phyloP scores from a whole-genome alignment of 2,888 invertebrate species.

The Barypeithes pellucidus region DNA sequence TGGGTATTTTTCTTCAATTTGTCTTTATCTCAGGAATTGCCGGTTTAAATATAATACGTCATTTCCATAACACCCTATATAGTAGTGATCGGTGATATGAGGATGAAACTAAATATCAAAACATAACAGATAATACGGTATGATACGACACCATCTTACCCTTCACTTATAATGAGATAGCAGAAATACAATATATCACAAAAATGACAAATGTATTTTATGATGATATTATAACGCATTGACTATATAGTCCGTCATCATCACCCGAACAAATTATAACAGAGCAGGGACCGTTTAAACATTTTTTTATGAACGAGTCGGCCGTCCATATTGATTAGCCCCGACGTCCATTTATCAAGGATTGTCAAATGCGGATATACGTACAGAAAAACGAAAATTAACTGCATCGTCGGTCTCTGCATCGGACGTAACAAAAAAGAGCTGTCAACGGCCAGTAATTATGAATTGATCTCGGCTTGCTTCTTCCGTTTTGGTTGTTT shows the following conservation, averaged over 20 bases:
- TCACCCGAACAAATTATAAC: conserved; percentile 14
- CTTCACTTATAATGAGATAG: no score
- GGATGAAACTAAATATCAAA: no score
- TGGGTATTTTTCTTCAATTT: no score
- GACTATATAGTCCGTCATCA: neutral
- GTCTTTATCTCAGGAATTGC: no score
- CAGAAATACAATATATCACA: no score
- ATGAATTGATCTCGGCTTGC: conserved; percentile 6
- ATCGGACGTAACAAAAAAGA: conserved; percentile 32
- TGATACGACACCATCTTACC: no score
- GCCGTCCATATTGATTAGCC: conserved; percentile 24
- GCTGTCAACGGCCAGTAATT: conserved; percentile 34
- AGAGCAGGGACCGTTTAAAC: conserved; percentile 11
- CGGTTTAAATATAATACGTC: no score
- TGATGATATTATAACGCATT: neutral
- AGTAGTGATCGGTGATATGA: no score
- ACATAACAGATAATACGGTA: no score
- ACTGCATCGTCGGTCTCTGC: conserved; percentile 37
- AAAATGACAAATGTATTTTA: neutral
- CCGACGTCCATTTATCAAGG: conserved; percentile 33
- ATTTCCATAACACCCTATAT: no score
- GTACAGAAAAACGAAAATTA: conserved; percentile 44
- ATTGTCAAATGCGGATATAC: conserved; percentile 33
- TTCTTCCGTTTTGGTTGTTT: neutral
- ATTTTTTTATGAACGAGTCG: conserved; percentile 2